Percentiles rank a stretch among this genome's conserved stretches.
Conservation (phyloP, 2,113 vertebrate species). For the Cyanoderma ruficeps region DNA sequence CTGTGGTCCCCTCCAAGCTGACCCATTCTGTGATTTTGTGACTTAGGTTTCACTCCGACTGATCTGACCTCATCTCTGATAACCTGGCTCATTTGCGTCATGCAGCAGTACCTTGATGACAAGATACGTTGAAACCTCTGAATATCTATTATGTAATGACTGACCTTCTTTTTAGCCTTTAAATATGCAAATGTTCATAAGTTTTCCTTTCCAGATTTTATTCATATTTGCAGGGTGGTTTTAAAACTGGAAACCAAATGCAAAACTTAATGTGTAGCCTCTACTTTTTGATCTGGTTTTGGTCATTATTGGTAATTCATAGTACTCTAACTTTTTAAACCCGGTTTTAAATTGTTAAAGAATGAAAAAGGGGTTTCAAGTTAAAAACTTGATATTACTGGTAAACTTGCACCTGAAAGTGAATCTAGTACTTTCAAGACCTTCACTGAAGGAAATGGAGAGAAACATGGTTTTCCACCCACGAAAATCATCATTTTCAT, state of each 20-base stretch:
- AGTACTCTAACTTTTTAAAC: not conserved
- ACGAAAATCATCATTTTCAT: not conserved
- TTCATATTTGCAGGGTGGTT: not conserved
- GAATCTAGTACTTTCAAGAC: not conserved
- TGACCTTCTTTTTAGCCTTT: not conserved
- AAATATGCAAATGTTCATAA: not conserved
- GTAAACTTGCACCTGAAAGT: not conserved
- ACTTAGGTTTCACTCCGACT: not conserved
- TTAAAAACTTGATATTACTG: not conserved
- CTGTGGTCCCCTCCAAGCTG: not conserved
- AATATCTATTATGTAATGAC: not conserved
- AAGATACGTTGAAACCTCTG: not conserved
- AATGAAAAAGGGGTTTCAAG: not conserved
- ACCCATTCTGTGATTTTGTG: not conserved
- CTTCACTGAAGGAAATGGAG: not conserved
- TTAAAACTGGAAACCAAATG: not conserved
- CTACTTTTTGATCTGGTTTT: not conserved
- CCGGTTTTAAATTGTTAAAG: not conserved
- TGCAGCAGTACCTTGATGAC: not conserved
- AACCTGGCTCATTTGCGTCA: not conserved
- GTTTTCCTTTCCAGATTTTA: not conserved
- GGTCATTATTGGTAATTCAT: not conserved
- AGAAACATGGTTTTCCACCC: rapidly evolving
- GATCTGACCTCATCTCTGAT: not conserved
- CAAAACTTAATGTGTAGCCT: not conserved